Conservation (phyloP, 2,888 invertebrate species). For the Nemotelus pantherinus region DNA sequence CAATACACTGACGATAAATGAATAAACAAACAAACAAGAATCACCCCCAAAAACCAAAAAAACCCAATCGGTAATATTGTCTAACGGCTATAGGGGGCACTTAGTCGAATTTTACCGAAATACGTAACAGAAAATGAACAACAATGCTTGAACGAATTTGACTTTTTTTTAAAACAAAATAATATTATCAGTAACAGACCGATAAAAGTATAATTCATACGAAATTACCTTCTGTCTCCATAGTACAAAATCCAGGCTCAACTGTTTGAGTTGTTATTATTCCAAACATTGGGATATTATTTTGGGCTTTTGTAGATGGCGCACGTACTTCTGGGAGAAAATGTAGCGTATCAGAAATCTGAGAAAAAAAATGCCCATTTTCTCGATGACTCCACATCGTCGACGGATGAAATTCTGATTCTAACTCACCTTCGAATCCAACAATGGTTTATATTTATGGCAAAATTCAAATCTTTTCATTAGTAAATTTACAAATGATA, state of each 20-base stretch:
- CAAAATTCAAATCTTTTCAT: slow-evolving; percentile 73
- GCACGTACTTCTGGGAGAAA: slow-evolving; percentile 69
- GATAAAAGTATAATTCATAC: too few species aligned
- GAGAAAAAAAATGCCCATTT: slow-evolving; percentile 9
- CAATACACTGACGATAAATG: too few species aligned
- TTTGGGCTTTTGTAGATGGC: slow-evolving; percentile 61
- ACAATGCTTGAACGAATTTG: too few species aligned
- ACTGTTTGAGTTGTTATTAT: slow-evolving; percentile 73
- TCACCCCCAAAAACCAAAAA: too few species aligned
- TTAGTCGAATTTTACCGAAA: too few species aligned
- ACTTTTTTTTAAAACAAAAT: too few species aligned
- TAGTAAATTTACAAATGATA: slow-evolving; percentile 73
- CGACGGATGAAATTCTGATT: neutral
- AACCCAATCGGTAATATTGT: too few species aligned
- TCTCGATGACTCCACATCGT: neutral
- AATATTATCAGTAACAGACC: too few species aligned
- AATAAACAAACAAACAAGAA: too few species aligned
- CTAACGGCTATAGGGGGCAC: too few species aligned
- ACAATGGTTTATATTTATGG: slow-evolving; percentile 67
- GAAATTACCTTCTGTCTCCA: slow-evolving; percentile 64
- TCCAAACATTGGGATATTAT: slow-evolving; percentile 67
- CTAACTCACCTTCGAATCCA: slow-evolving; percentile 60
- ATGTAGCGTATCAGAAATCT: slow-evolving; percentile 67
- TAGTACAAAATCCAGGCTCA: slow-evolving; percentile 69
- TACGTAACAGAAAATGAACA: too few species aligned